These are phyloP conservation scores for Myotis daubentonii DNA, from an alignment of 2,797 vertebrate species.

Conservation along the genomic window DNA sequence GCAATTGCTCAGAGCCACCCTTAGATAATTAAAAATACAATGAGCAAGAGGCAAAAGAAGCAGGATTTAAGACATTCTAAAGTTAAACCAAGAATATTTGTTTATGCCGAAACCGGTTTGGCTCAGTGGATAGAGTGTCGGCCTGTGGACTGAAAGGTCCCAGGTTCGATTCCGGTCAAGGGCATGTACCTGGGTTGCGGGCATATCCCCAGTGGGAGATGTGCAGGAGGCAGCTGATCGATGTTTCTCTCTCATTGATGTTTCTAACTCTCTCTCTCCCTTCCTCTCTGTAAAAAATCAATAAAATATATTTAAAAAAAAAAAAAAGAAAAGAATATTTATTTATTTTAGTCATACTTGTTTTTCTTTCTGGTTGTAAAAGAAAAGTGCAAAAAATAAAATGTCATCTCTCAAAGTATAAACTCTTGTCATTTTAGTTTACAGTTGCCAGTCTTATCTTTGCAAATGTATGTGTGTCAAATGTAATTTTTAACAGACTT, in stretches of 20 bases:
- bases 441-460: background rate
- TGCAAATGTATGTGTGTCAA: background rate
- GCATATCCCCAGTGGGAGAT: too few relatives aligned
- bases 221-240: too few relatives aligned
- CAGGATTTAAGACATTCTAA: background rate
- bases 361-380: background rate
- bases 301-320: too few relatives aligned
- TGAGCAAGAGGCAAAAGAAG: background rate
- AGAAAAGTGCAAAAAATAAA: background rate
- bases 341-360: background rate
- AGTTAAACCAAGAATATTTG: background rate
- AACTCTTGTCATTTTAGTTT: constrained; percentile 15
- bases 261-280: too few relatives aligned
- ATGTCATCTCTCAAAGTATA: background rate
- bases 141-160: too few relatives aligned
- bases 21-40: background rate
- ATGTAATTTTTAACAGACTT: constrained; percentile 16
- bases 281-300: too few relatives aligned
- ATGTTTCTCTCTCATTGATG: too few relatives aligned
- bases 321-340: constrained; percentile 6
- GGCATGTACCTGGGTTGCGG: too few relatives aligned
- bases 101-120: too few relatives aligned
- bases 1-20: background rate
- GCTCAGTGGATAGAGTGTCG: too few relatives aligned
- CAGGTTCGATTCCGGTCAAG: too few relatives aligned